These are phyloP conservation scores for Enteromius mattozi DNA, from an alignment of 2,797 vertebrate genomes.

Conservation along the genomic window DNA sequence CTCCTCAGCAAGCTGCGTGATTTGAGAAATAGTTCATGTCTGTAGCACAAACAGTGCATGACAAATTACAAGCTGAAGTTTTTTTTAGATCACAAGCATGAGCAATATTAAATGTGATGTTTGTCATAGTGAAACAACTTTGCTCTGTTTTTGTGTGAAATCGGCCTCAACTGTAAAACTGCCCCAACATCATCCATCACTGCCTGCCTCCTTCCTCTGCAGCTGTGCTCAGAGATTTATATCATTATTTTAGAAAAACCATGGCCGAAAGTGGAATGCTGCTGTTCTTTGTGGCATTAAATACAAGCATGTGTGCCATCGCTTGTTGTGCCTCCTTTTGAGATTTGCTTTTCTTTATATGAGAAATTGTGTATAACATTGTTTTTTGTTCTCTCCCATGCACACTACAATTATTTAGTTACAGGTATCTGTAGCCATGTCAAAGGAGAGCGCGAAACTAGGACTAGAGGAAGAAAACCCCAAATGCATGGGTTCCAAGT, in stretches of 20 bases:
- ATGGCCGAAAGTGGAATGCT: conserved; percentile 20
- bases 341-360: not conserved
- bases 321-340: not conserved
- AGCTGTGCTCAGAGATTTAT: conserved; percentile 15
- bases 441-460: conserved; percentile 24
- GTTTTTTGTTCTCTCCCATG: not conserved
- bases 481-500: conserved; percentile 19
- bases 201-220: conserved; percentile 38
- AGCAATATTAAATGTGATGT: conserved; percentile 23
- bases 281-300: conserved; percentile 17
- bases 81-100: conserved; percentile 1
- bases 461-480: conserved; percentile 12
- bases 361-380: not conserved
- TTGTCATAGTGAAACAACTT: not conserved
- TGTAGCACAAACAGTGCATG: conserved; percentile 31
- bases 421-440: conserved; percentile 13
- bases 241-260: conserved; percentile 27
- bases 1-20: not conserved
- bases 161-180: conserved; percentile 33
- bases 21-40: conserved; percentile 26
- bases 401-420: not conserved
- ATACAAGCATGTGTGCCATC: not conserved
- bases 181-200: conserved; percentile 26
- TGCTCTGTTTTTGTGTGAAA: conserved; percentile 38
- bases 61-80: conserved; percentile 14